Base-by-base conservation (phyloP, 2,888 invertebrate species). In the Hoplodrina blanda region DNA sequence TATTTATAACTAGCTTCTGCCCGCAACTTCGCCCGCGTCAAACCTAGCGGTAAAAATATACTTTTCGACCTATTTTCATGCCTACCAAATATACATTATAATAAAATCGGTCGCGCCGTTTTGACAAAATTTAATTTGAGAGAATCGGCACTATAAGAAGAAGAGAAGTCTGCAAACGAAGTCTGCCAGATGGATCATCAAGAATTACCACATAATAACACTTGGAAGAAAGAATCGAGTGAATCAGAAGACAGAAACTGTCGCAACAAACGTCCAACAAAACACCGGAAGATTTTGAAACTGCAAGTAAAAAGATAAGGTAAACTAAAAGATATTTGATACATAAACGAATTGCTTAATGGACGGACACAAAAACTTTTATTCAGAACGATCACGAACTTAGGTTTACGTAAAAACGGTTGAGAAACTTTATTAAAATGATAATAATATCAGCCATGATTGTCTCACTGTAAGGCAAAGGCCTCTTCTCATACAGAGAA, bases 271-370 rank as follows among this genome's bases (percentile, higher is more conserved):
- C 17, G 4, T 49, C 25, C 41, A 55, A 76, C 69, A 78, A 77
- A 57, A 70, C 71, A 72, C 66, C 83, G 85, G 85, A 83, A 71
- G 78, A 75, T 83, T 80, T 76, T 61, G 76, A 78, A 84, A 83
- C 46, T 54, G 20, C 20, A 63, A 62, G 60, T 65, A 77, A 83
- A 82, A 69, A 76, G 67, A 63, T 67, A 25, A 50, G 63, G 44
- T 41, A 46, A 17, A 17, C 3, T 46, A 6, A 46, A 46, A 46
- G 17, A 46, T 46, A 64, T 73, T 69, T 56, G 63, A 76, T 63
- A 73, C 67, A 69, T 55, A 71, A 68, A 75, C 49, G 8, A 15
- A 50, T 84, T 80, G 69, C 85, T 68, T 67, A 80, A 85, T 69
- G 56, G 19, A 72, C 46, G 62, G 44, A n/a, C 11, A 68, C 62